Evolutionary conservation across 2,113 vertebrate genomes (phyloP), one percentile per base, ranked within the genome.

Genomic region (Cyanoramphus novaezelandiae): DNA sequence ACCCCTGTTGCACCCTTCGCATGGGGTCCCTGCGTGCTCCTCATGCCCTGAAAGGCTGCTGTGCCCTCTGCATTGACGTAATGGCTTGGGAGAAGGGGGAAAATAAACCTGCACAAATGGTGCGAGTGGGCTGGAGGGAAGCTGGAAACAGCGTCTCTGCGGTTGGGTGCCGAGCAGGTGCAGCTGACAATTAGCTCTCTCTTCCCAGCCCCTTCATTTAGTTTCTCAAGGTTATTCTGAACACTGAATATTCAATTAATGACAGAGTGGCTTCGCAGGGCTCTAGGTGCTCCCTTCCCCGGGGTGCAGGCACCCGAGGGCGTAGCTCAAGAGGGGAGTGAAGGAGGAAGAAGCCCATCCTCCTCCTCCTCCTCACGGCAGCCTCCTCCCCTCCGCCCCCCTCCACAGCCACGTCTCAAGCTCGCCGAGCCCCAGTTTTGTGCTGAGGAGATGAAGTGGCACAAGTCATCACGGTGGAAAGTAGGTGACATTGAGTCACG

Each of bases 141-240:
- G 96, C 95, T 81, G 29, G 31, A 69, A 96, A 92, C 93, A 80
- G 88, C 76, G 15, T 76, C 94, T 88, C 49, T 64, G 82, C 86
- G 86, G 74, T 84, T 81, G 81, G 70, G 92, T 64, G 93, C 82
- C 0, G 71, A 97, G 95, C 95, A 97, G 95, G 95, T 96, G 95
- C 95, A 93, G 96, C 94, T 92, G 93, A 94, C 96, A 97, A 97
- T 97, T 96, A 97, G 91, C 95, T 95, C 49, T 88, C 95, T 95
- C 91, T 96, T 97, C 65, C 86, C 91, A 93, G 90, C 89, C 96
- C 95, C 97, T 96, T 94, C 93, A 96, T 96, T 95, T 91, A 96
- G 95, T 94, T 97, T 95, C 92, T 97, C 97, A 97, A 97, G 97
- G 97, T 97, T 97, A 95, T 96, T 97, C 95, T 92, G 85, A 94